Conservation (phyloP, 2,113 vertebrate species). For the Amphiprion ocellaris region DNA sequence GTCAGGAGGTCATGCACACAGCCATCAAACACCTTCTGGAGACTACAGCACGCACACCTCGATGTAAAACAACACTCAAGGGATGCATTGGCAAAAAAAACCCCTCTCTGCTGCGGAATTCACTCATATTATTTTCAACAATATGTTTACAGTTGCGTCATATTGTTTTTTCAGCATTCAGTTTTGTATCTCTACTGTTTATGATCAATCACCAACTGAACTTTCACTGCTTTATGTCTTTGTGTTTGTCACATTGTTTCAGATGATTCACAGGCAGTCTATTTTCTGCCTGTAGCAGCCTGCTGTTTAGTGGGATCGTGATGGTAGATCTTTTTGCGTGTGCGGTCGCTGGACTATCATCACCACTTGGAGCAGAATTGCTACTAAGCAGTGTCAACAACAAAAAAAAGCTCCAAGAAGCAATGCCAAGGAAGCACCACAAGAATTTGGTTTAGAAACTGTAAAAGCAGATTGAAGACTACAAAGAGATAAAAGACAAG, state of each 20-base stretch:
- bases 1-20: slow-evolving; percentile 33
- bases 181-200: slow-evolving; percentile 12
- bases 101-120: neutral
- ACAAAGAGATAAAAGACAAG: slow-evolving; percentile 18
- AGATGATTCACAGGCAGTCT: slow-evolving; percentile 36
- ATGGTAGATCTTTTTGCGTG: slow-evolving; percentile 31
- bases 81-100: neutral
- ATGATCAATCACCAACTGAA: slow-evolving; percentile 18
- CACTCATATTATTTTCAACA: slow-evolving; percentile 3
- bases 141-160: neutral
- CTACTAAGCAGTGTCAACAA: slow-evolving; percentile 2
- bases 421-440: slow-evolving; percentile 13
- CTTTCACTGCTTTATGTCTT: slow-evolving; percentile 16
- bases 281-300: slow-evolving; percentile 43
- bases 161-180: neutral
- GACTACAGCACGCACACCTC: slow-evolving; percentile 18
- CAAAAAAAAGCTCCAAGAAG: slow-evolving; percentile 1
- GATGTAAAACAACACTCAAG: slow-evolving; percentile 14
- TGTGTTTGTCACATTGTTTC: slow-evolving; percentile 24
- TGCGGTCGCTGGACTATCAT: slow-evolving; percentile 51
- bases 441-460: slow-evolving; percentile 24
- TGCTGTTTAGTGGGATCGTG: slow-evolving; percentile 28
- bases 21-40: slow-evolving; percentile 18
- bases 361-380: slow-evolving; percentile 26
- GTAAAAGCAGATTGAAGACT: slow-evolving; percentile 18